Evolutionary conservation across 2,888 invertebrate genomes (phyloP), one percentile per base, ranked within the genome.

Genomic region (Parnassius mnemosyne): DNA sequence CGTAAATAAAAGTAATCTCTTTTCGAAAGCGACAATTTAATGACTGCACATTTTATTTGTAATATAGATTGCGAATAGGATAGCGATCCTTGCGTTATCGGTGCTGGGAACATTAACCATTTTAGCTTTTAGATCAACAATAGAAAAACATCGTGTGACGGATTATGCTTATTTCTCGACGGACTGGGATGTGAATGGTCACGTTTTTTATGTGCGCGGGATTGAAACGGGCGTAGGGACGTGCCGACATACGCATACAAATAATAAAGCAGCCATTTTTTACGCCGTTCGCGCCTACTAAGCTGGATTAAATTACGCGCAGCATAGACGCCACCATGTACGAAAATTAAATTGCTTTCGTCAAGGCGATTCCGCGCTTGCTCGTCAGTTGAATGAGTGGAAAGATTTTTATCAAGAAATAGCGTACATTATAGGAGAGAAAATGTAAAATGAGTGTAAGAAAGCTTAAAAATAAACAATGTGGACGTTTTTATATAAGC

Each of bases 151-250:
- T 74, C 67, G 71, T 75, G 74, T 83, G 82, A 84, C 78, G 73
- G 76, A 81, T 73, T 81, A 78, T 80, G 79, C 84, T 83, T 84
- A 81, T 84, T 75, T 71, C 77, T 76, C 78, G 66, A 73, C 74
- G 77, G 75, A 66, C 68, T 68, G 57, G 69, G 72, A 69, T 72
- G 77, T 80, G 81, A 85, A 85, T 81, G 83, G 86, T 87, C 89
- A 89, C 89, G 89, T 88, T 81, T 78, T 79, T 79, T 80, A 76
- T 80, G 77, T 79, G 74, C 73, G 79, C 74, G 71, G 78, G 83
- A 83, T 85, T 83, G 82, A 80, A 85, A 77, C 76, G 79, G 74
- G 77, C 69, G 74, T 58, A 68, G 66, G 80, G 70, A 85, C 87
- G 87, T 85, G 85, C 74, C 76, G 69, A 73, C 79, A 78, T 76